phyloP scores from a whole-genome alignment of 2,797 vertebrate species.

The Merluccius polli region DNA sequence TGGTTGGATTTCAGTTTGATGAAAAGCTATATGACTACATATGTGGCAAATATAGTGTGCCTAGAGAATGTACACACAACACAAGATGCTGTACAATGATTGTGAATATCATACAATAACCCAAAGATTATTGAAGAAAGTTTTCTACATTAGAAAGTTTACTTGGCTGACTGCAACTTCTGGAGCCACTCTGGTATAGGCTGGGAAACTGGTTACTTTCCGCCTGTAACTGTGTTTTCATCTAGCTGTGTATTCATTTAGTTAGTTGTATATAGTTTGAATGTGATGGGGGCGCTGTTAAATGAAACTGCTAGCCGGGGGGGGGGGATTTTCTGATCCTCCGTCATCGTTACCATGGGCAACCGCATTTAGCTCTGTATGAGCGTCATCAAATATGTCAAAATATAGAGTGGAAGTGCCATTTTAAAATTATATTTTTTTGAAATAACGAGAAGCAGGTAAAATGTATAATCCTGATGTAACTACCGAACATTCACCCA shows the following conservation, averaged over 20 bases:
- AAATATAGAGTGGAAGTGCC: background rate
- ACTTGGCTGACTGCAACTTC: background rate
- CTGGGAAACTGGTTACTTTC: background rate
- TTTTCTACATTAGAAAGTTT: slow-evolving; percentile 4
- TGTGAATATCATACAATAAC: background rate
- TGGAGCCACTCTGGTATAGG: background rate
- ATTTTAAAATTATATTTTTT: background rate
- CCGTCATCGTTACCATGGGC: background rate
- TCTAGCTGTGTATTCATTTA: no score
- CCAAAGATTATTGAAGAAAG: background rate
- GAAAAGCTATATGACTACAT: background rate
- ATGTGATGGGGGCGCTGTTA: background rate
- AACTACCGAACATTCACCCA: background rate
- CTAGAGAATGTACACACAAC: background rate
- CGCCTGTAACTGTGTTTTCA: background rate
- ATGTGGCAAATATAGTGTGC: background rate
- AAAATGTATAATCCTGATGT: background rate
- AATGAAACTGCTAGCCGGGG: no score
- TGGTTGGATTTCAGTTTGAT: background rate
- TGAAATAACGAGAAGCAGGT: no score
- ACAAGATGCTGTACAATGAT: background rate
- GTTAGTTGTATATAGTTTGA: background rate
- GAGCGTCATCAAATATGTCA: background rate
- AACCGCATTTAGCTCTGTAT: no score
- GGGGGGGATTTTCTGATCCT: background rate